phyloP scores from a whole-genome alignment of 2,888 invertebrate species.

The Antitype chi region DNA sequence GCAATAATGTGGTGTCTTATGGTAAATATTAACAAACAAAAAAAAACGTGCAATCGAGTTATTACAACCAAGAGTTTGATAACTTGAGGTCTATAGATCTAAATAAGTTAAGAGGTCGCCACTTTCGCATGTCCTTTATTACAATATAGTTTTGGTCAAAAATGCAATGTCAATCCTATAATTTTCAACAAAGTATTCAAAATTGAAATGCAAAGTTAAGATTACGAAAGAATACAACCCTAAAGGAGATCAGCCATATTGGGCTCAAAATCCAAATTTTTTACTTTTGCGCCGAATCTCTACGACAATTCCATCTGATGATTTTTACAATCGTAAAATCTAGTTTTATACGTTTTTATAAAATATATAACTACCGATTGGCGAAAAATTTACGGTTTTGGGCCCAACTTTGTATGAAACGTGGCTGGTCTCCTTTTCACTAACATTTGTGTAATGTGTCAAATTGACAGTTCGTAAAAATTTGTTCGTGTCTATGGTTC shows the following conservation, averaged over 20 bases:
- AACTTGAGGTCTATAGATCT: background rate
- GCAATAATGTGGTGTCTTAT: slow-evolving; percentile 33
- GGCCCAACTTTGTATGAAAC: too few species aligned
- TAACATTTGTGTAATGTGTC: background rate
- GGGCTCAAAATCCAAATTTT: too few species aligned
- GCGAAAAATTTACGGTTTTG: too few species aligned
- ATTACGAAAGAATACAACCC: slow-evolving; percentile 1
- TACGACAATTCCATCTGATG: too few species aligned
- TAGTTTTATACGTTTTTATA: too few species aligned
- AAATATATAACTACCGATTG: too few species aligned
- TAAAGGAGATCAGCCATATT: too few species aligned
- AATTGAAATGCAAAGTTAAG: slow-evolving; percentile 39
- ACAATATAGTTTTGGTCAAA: slow-evolving; percentile 18
- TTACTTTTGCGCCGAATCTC: too few species aligned
- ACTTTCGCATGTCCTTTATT: background rate
- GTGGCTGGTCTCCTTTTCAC: background rate
- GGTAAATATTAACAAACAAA: slow-evolving; percentile 34
- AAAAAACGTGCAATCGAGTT: slow-evolving; percentile 8
- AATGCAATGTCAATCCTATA: slow-evolving; percentile 33
- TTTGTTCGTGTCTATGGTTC: slow-evolving; percentile 37
- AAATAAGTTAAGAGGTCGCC: slow-evolving; percentile 18
- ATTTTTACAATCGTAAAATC: too few species aligned
- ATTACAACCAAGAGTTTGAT: slow-evolving; percentile 26
- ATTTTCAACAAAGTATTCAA: slow-evolving; percentile 22
- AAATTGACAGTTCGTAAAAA: slow-evolving; percentile 12